These are phyloP conservation scores for Stenoptilia bipunctidactyla DNA, from an alignment of 2,888 invertebrate species.

Conservation along the genomic window DNA sequence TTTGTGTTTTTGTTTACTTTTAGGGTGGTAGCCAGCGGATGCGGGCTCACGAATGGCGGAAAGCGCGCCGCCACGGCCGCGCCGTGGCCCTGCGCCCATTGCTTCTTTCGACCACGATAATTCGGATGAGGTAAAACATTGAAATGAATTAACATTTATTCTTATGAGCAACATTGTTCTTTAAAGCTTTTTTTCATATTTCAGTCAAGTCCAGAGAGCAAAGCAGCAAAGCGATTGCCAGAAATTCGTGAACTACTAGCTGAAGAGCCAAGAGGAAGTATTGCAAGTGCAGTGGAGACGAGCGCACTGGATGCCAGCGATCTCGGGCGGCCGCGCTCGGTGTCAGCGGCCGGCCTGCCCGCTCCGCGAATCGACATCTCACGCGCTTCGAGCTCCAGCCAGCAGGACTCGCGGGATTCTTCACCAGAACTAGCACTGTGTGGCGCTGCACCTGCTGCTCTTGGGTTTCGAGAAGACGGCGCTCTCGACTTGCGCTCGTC, in stretches of 20 bases:
- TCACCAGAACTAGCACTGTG: slow-evolving; percentile 88
- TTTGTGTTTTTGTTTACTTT: background rate
- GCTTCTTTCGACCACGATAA: slow-evolving; percentile 92
- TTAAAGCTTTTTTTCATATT: slow-evolving; percentile 13
- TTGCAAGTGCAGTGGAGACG: slow-evolving; percentile 22
- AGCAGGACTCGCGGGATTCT: slow-evolving; percentile 87
- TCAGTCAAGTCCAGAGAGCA: slow-evolving; percentile 73
- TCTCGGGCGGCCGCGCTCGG: slow-evolving; percentile 42
- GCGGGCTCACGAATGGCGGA: slow-evolving; percentile 23
- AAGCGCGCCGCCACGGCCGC: slow-evolving; percentile 72
- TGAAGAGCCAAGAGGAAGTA: slow-evolving; percentile 21
- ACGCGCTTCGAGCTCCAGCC: slow-evolving; percentile 88
- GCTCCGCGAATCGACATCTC: slow-evolving; percentile 92
- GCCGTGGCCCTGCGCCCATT: slow-evolving; percentile 93
- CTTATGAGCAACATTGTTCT: too few relatives aligned
- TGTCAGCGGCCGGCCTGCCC: slow-evolving; percentile 56
- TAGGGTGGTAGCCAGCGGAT: background rate
- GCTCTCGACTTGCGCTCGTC: slow-evolving; percentile 88
- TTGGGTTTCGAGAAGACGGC: slow-evolving; percentile 81
- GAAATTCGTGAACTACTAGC: slow-evolving; percentile 65
- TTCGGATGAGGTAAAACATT: slow-evolving; percentile 83
- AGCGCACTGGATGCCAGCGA: slow-evolving; percentile 20
- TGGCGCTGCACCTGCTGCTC: slow-evolving; percentile 57
- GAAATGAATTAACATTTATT: too few relatives aligned
- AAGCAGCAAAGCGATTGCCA: slow-evolving; percentile 66